Conservation (phyloP, 2,113 vertebrate genomes). For the Phyllostomus hastatus region DNA sequence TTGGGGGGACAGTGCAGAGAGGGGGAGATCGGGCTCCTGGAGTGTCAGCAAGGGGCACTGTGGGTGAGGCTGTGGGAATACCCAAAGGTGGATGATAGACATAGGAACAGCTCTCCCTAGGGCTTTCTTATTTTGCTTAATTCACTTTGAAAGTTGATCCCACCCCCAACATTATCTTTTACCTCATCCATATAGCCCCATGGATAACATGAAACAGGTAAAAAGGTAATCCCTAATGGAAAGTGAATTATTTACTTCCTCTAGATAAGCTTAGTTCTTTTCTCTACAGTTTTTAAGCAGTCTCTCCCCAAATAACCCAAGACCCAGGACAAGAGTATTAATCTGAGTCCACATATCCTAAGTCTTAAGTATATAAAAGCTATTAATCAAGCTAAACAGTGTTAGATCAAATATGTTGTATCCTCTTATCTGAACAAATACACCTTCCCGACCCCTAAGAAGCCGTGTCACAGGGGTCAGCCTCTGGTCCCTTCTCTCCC, state of each 20-base stretch:
- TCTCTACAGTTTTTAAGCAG: not conserved
- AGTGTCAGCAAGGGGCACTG: not conserved
- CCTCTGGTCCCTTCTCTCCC: too few relatives aligned
- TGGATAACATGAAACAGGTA: not conserved
- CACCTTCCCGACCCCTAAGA: not conserved
- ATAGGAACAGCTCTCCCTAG: accelerated
- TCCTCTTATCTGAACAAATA: not conserved
- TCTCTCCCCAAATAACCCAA: not conserved
- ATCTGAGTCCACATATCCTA: not conserved
- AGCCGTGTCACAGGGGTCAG: accelerated
- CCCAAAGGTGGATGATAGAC: too few relatives aligned
- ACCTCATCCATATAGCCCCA: not conserved
- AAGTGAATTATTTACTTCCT: not conserved
- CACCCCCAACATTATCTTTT: not conserved
- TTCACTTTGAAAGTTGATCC: not conserved
- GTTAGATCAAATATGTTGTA: not conserved
- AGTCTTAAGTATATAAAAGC: not conserved
- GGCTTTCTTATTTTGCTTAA: not conserved
- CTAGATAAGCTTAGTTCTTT: not conserved
- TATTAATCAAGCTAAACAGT: not conserved
- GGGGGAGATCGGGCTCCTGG: not conserved
- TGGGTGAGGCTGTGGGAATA: not conserved
- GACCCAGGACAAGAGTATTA: not conserved
- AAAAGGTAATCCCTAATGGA: not conserved
- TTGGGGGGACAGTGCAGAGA: not conserved